Base-by-base conservation (phyloP, 35 echinoderm and acorn worm species). In the Heliocidaris erythrogramma region DNA sequence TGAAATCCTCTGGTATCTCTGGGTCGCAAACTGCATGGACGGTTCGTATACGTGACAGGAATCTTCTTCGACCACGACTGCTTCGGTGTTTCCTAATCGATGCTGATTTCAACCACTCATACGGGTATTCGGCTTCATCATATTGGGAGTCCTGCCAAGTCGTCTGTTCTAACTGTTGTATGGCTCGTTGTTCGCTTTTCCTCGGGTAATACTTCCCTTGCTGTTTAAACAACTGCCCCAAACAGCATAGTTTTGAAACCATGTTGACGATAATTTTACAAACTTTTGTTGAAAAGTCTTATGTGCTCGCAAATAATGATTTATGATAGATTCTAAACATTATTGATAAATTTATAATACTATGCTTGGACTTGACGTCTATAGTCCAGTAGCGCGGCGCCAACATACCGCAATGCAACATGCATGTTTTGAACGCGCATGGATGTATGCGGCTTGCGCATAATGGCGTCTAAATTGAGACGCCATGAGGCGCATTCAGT, bases 151-250 rank as follows among this genome's bases (percentile, higher is more conserved):
- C 27, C 65, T 78, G 65, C 65, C 65, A 78, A 27, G 65, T 18
- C 18, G 0, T 78, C 65, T 24, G 18, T 78, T 78, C 65, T 1
- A 78, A 78, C 17, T 78, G 65, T n/a, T 78, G 21, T n/a, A 78
- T 78, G 21, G 27, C 65, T 5, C 17, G 18, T 78, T 78, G 5
- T 78, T 78, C 65, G 17, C n/a, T 78, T 27, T 18, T 78, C 65
- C 65, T 78, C 65, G 65, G 65, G 65, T 78, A 78, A 78, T 78
- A 78, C 65, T 78, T 78, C n/a, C 65, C 65, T 78, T 78, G 65
- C 6, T 78, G 65, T 78, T 78, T 78, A n/a, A 78, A 18, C 21
- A 78, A n/a, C 18, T 21, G 17, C 65, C 65, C 65, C 65, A 78
- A 78, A 24, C 65, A 78, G 65, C 65, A 78, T 78, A 78, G 27